Evolutionary conservation across 2,113 vertebrate species (phyloP), one percentile per base, ranked within the genome.

Genomic region (Hippopotamus amphibius): DNA sequence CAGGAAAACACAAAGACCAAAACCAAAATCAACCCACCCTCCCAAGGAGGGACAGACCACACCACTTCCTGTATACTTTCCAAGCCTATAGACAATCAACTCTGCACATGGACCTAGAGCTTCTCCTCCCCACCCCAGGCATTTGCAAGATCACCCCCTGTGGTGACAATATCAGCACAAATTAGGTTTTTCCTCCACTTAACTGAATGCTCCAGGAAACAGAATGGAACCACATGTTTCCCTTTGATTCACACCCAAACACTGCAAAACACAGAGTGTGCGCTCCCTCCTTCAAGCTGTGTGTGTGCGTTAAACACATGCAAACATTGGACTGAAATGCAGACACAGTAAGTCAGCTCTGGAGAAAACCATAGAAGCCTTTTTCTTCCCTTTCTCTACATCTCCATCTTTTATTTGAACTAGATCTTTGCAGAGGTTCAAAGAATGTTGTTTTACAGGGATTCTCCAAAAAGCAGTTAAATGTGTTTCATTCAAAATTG

Each of bases 171-270:
- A 92, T 98, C 94, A 96, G 91, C 93, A 90, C 88, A 97, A 97
- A 98, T 97, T 98, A 94, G 93, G 30, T 24, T 57, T 96, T 92
- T 96, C 71, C 0, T n/a, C 97, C 96, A 88, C 88, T 97, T 97
- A 97, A 97, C 90, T 93, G 96, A 97, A 89, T 88, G 94, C 79
- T 97, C 61, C 68, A 97, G 97, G 97, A 98, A 98, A 88, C 97
- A 93, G 97, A 98, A 97, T 61, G 98, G 88, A 98, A 94, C 88
- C 93, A 94, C 96, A 90, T 97, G 95, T 86, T 97, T 98, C 87
- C 81, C 95, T 96, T 97, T 98, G 97, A 69, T 97, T 97, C 97
- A 94, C 55, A 96, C 89, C 87, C 96, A 98, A 96, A 96, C 96
- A 90, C 82, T 84, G 89, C 74, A 90, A 92, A 98, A 95, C 90